Base-by-base conservation (phyloP, 2,113 vertebrate genomes). In the Elgaria multicarinata region DNA sequence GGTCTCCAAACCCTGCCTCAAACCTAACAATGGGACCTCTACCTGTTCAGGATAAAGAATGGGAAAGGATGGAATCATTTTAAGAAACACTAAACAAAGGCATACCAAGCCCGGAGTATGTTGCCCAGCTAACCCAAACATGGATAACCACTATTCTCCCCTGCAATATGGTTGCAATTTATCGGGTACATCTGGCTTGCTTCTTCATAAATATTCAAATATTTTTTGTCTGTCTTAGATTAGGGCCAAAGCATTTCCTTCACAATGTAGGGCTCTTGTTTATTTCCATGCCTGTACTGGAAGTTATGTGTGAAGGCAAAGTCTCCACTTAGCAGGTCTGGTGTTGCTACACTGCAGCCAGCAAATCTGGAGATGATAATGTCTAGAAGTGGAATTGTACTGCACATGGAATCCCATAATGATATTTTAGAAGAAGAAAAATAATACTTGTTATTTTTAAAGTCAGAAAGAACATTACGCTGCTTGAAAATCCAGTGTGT, bases 401-500 rank as follows among this genome's bases (percentile, higher is more conserved):
- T 36, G 22, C 4, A 28, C 18, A 62, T 6, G 10, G 28, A 28
- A 75, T 89, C 53, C 22, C 7, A 24, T 22, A 62, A 33, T 58
- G 13, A 71, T 36, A 75, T 76, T 85, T 84, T 84, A 62, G 36
- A 26, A 33, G 64, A 91, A 89, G 62, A 93, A 95, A 90, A 85
- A 62, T 62, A 62, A 16, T 13, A 31, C 0, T n/a, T 0, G 9
- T n/a, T 9, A n/a, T 72, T 12, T 83, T 84, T 88, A 71, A 1
- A 88, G 69, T 75, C 39, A 82, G 92, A 93, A 95, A 92, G 66
- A 58, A 77, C 64, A 64, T 39, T 94, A 95, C 95, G 95, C 77
- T 93, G 94, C 77, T 83, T 50, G 0, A 79, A 71, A 95, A 95
- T 91, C 91, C 93, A 93, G 94, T 95, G 82, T 87, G 94, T 90